phyloP scores from a whole-genome alignment of 2,888 invertebrate genomes.

The Formica aserva region DNA sequence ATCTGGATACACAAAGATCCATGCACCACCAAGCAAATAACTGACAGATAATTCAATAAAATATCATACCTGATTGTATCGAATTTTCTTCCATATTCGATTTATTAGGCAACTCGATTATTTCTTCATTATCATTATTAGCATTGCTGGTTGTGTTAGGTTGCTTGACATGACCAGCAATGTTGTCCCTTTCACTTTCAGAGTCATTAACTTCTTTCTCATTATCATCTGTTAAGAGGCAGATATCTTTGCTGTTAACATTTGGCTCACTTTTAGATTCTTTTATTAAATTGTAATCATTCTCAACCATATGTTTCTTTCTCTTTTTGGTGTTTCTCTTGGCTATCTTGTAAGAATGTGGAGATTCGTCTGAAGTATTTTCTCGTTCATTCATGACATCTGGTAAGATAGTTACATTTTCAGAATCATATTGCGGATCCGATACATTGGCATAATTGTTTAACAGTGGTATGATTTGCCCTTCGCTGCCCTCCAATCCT shows the following conservation, averaged over 20 bases:
- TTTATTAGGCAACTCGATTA: slow-evolving; percentile 5
- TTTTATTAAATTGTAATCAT: neutral
- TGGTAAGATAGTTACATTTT: slow-evolving; percentile 10
- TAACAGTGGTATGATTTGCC: slow-evolving; percentile 38
- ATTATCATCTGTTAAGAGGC: slow-evolving; percentile 44
- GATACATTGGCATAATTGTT: slow-evolving; percentile 24
- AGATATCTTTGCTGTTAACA: slow-evolving; percentile 41
- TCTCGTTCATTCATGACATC: slow-evolving; percentile 17
- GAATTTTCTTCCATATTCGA: slow-evolving; percentile 42
- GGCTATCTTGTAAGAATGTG: slow-evolving; percentile 36
- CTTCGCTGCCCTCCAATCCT: slow-evolving; percentile 67
- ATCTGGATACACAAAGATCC: neutral
- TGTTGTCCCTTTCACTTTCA: slow-evolving; percentile 48
- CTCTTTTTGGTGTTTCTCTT: slow-evolving; percentile 57
- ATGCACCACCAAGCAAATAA: neutral
- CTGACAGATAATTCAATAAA: slow-evolving; percentile 7
- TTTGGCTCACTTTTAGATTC: slow-evolving; percentile 27
- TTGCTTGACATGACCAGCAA: slow-evolving; percentile 24
- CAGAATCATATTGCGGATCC: neutral
- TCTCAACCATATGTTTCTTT: slow-evolving; percentile 41
- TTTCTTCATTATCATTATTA: slow-evolving; percentile 26
- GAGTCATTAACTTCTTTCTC: slow-evolving; percentile 52
- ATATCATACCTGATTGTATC: slow-evolving; percentile 56
- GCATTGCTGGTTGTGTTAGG: slow-evolving; percentile 32
- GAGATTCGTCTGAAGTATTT: slow-evolving; percentile 45